A percentile compares a stretch with the other conserved stretches of the same genome.
phyloP scores from a whole-genome alignment of 2,113 vertebrate genomes.

The Eulacestoma nigropectus region DNA sequence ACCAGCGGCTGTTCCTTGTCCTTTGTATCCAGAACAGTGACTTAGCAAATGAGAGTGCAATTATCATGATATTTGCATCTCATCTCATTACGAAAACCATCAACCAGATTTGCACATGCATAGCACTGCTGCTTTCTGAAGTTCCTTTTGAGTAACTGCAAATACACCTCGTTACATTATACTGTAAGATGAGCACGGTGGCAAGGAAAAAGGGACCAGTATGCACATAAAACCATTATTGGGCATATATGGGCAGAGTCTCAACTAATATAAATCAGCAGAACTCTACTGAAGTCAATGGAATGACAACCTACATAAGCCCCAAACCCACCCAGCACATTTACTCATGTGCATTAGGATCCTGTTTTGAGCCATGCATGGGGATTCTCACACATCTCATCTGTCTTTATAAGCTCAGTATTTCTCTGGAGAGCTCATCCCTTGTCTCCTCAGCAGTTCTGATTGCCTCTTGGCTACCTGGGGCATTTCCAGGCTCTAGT shows the following conservation, averaged over 20 bases:
- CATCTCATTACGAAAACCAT: conserved; percentile 31
- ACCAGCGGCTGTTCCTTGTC: conserved; percentile 39
- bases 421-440: neutral
- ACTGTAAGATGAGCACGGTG: neutral
- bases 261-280: neutral
- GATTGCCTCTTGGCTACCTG: neutral
- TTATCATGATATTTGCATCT: conserved; percentile 57
- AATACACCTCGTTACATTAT: neutral
- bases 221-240: neutral
- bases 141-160: neutral
- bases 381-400: neutral
- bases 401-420: neutral
- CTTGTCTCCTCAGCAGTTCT: neutral
- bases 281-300: neutral
- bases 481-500: neutral
- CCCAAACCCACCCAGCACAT: neutral
- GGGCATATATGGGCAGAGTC: neutral
- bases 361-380: accelerated
- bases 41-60: conserved; percentile 52
- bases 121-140: neutral
- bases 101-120: conserved; percentile 5
- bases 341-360: neutral
- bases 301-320: neutral
- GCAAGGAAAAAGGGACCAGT: neutral
- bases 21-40: conserved; percentile 44